These are phyloP conservation scores for Hyperoplus immaculatus DNA, from an alignment of 2,797 vertebrate species.

Conservation along the genomic window DNA sequence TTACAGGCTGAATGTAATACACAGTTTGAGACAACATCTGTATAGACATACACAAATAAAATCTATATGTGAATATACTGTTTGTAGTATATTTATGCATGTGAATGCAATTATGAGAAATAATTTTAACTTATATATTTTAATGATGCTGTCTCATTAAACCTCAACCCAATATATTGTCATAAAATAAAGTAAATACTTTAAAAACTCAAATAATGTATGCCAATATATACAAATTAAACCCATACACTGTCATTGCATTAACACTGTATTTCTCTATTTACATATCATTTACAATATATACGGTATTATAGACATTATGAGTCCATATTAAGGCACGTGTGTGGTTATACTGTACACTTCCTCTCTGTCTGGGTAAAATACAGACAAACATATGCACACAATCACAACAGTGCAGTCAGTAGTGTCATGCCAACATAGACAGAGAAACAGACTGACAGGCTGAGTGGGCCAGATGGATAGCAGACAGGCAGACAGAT, in stretches of 20 bases:
- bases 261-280: not conserved
- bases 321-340: not conserved
- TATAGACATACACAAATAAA: constrained; percentile 6
- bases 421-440: constrained; percentile 16
- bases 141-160: too few relatives aligned
- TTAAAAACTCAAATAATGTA: not conserved
- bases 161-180: not conserved
- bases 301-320: not conserved
- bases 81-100: constrained; percentile 21
- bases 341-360: not conserved
- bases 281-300: not conserved
- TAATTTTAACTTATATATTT: not conserved
- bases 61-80: not conserved
- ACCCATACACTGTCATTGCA: not conserved
- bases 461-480: not conserved
- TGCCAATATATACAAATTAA: not conserved
- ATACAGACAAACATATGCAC: constrained; percentile 4
- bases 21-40: not conserved
- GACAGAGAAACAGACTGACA: not conserved
- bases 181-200: not conserved
- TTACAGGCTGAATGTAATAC: not conserved
- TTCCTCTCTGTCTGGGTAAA: not conserved
- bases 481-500: not conserved
- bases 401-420: constrained; percentile 23
- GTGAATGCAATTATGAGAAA: not conserved